These are phyloP conservation scores for Sitophilus oryzae DNA, from an alignment of 1,140 invertebrate genomes.

Conservation along the genomic window DNA sequence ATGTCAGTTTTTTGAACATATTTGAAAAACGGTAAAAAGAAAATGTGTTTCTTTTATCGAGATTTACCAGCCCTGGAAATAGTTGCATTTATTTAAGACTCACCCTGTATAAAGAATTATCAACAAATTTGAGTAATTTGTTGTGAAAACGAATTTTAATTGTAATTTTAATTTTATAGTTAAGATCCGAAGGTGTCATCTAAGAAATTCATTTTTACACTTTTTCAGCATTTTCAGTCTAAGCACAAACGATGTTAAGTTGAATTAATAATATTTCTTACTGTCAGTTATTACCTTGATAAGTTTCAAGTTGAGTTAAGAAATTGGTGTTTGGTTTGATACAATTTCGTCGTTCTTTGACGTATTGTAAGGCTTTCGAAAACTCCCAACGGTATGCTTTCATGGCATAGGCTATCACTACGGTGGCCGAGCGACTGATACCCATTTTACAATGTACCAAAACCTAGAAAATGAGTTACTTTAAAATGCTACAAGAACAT, in stretches of 20 bases:
- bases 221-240: neutral
- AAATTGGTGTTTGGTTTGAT: slow-evolving; percentile 96
- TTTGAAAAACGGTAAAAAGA: too few species aligned
- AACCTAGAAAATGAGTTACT: slow-evolving; percentile 68
- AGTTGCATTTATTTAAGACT: too few species aligned
- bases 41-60: too few species aligned
- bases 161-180: too few species aligned
- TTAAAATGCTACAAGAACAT: too few species aligned
- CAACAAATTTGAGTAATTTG: too few species aligned
- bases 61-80: too few species aligned
- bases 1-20: too few species aligned
- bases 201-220: too few species aligned
- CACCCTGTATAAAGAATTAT: too few species aligned
- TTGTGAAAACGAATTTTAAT: too few species aligned
- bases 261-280: neutral
- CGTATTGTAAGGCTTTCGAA: slow-evolving; percentile 79
- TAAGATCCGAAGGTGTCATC: too few species aligned
- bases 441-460: slow-evolving; percentile 99
- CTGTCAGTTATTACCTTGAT: slow-evolving; percentile 57
- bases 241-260: neutral
- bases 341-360: slow-evolving; percentile 83
- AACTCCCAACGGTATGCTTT: slow-evolving; percentile 94
- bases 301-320: slow-evolving; percentile 88
- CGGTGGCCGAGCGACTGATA: slow-evolving; percentile 94
- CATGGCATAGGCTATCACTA: slow-evolving; percentile 97